A percentile compares a stretch with the other conserved stretches of the same genome.
phyloP scores from a whole-genome alignment of 2,888 invertebrate genomes.

The Lepidocyrtoides sp. region DNA sequence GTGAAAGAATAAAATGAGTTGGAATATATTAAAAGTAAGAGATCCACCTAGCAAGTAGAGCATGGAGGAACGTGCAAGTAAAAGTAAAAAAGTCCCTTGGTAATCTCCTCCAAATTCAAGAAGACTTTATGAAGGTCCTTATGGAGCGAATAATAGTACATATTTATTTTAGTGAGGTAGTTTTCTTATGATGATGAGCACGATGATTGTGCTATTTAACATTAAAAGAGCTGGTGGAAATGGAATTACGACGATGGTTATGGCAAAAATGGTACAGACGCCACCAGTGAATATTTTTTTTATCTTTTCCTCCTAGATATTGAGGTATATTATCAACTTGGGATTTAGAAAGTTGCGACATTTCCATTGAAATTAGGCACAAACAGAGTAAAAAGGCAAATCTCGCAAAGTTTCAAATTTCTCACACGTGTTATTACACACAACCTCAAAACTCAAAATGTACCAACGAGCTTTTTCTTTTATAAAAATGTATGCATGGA shows the following conservation, averaged over 20 bases:
- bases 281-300: not conserved
- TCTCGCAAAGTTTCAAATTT: slow-evolving; percentile 16
- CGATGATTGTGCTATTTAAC: slow-evolving; percentile 61
- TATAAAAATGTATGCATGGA: too few species aligned
- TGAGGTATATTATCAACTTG: slow-evolving; percentile 60
- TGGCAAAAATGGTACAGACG: not conserved
- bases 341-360: slow-evolving; percentile 70
- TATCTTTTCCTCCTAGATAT: not conserved
- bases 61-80: not conserved
- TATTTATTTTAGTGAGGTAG: slow-evolving; percentile 31
- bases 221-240: not conserved
- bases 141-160: slow-evolving; percentile 4
- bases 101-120: slow-evolving; percentile 37
- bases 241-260: not conserved
- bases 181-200: slow-evolving; percentile 30
- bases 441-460: too few species aligned
- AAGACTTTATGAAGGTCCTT: slow-evolving; percentile 16
- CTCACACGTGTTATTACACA: slow-evolving; percentile 65
- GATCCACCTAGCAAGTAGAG: not conserved
- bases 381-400: not conserved
- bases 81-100: slow-evolving; percentile 74
- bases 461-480: too few species aligned
- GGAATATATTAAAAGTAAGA: not conserved
- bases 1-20: slow-evolving; percentile 43
- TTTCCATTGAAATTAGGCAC: slow-evolving; percentile 65